Percentiles rank a stretch among this genome's conserved stretches.
Evolutionary conservation across 2,113 vertebrate species (phyloP).

Genomic region (Bubalus kerabau): DNA sequence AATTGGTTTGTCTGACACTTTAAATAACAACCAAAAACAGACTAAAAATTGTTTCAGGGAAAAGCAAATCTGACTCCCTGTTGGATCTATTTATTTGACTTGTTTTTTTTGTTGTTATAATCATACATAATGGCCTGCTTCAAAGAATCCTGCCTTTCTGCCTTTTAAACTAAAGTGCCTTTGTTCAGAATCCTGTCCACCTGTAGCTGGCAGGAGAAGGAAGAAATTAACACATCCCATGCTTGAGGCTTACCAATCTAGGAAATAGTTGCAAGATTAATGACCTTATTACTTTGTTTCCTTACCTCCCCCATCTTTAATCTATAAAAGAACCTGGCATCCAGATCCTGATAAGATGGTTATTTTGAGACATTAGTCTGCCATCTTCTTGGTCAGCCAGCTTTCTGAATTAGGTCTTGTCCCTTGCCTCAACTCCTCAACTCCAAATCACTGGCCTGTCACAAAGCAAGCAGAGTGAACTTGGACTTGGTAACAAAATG

Average conservation of each 20-base stretch:
- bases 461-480: background rate
- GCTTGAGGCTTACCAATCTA: background rate
- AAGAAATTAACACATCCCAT: background rate
- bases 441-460: background rate
- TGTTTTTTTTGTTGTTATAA: background rate
- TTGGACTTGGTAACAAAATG: background rate
- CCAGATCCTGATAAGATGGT: background rate
- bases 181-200: background rate
- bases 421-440: background rate
- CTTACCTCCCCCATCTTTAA: background rate
- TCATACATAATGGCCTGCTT: background rate
- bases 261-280: background rate
- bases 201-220: background rate
- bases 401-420: background rate
- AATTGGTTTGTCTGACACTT: background rate
- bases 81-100: background rate
- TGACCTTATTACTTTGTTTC: background rate
- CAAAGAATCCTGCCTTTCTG: background rate
- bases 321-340: background rate
- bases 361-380: background rate
- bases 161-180: background rate
- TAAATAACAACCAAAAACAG: background rate
- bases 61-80: background rate
- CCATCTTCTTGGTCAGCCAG: background rate
- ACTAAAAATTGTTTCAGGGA: background rate